Percentiles rank a stretch among this genome's conserved stretches.
Evolutionary conservation across 2,113 vertebrate genomes (phyloP).

Genomic region (Catharus minimus): DNA sequence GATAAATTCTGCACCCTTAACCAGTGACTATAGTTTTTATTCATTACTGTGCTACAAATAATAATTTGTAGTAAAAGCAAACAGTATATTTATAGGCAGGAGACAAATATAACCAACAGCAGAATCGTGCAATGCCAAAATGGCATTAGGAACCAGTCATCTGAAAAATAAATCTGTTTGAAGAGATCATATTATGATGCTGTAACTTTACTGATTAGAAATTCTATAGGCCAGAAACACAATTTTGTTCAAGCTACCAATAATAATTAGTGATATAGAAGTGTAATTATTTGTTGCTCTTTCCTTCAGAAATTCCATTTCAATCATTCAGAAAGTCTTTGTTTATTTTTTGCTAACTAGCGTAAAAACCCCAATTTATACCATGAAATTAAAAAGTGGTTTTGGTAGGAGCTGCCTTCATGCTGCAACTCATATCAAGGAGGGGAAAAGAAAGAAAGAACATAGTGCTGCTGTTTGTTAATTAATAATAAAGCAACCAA

Average conservation of each 20-base stretch:
- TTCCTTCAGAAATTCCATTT: conserved; percentile 71
- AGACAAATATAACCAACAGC: neutral
- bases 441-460: conserved; percentile 55
- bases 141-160: conserved; percentile 14
- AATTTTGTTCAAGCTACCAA: conserved; percentile 57
- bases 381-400: conserved; percentile 73
- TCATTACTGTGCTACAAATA: neutral
- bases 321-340: conserved; percentile 61
- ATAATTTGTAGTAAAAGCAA: neutral
- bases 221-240: conserved; percentile 54
- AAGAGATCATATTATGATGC: conserved; percentile 27
- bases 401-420: conserved; percentile 61
- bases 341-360: conserved; percentile 73
- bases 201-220: conserved; percentile 53
- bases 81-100: neutral
- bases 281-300: conserved; percentile 64
- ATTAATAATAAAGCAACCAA: conserved; percentile 70
- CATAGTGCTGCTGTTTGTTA: conserved; percentile 62
- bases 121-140: neutral
- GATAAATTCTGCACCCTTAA: neutral
- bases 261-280: conserved; percentile 67
- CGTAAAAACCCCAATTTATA: conserved; percentile 69
- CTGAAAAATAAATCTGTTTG: conserved; percentile 47
- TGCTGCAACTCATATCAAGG: conserved; percentile 61
- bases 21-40: neutral